Conservation (phyloP, 2,888 invertebrate genomes). For the Apantesis nais region DNA sequence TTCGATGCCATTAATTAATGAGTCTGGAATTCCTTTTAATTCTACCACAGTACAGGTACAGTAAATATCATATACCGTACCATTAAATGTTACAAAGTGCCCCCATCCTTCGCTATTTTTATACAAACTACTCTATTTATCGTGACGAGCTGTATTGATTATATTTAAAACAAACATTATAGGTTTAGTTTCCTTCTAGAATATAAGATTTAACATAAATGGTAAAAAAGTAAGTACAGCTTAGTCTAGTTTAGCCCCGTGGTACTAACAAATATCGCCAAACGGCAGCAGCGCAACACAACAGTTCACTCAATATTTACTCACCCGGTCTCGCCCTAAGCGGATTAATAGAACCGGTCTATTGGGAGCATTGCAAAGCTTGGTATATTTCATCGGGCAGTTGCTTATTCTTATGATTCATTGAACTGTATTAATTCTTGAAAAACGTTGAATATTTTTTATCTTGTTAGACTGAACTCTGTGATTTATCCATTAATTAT, state of each 20-base stretch:
- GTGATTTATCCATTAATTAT: not conserved
- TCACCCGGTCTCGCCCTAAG: too few relatives aligned
- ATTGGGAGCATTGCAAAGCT: not conserved
- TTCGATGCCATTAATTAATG: too few relatives aligned
- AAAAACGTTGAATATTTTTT: not conserved
- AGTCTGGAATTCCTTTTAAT: too few relatives aligned
- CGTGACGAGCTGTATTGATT: too few relatives aligned
- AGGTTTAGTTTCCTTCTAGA: not conserved
- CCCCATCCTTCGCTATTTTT: too few relatives aligned
- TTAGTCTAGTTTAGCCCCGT: not conserved
- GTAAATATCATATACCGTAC: too few relatives aligned
- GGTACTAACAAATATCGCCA: not conserved
- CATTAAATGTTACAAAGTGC: too few relatives aligned
- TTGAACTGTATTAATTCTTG: not conserved
- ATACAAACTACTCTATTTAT: too few relatives aligned
- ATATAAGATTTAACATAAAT: not conserved
- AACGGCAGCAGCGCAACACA: not conserved
- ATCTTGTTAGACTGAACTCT: rapidly evolving
- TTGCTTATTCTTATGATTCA: not conserved
- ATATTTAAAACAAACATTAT: too few relatives aligned
- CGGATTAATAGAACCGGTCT: not conserved
- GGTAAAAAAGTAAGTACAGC: not conserved
- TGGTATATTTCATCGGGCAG: not conserved
- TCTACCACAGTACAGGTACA: too few relatives aligned
- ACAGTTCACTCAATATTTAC: not conserved